Base-by-base conservation (phyloP, 2,888 invertebrate species). In the Hypsopygia costalis region DNA sequence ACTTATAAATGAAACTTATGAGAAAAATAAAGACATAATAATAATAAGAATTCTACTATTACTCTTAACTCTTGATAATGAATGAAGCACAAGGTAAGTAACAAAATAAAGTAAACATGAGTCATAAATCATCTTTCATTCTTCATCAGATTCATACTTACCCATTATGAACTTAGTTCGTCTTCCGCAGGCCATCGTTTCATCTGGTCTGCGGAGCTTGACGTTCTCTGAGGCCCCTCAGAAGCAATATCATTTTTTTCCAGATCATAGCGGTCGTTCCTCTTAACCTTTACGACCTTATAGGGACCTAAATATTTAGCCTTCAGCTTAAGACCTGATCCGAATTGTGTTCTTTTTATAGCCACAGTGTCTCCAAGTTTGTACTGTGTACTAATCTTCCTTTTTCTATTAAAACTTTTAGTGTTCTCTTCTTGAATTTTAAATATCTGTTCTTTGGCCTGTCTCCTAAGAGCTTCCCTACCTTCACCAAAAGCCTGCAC, bases 311-410 rank as follows among this genome's bases (percentile, higher is more conserved):
- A 27, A 36, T 34, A 58, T 37, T 53, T 56, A 1, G 49, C 41
- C 2, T 48, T 41, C 2, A 55, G 21, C 35, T 62, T 58, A 0
- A 36, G 6, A 0, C 45, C 55, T 28, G 36, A 34, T 0, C 35
- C 37, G 39, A 53, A 58, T 20, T 57, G 55, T 1, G 59, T 60
- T 4, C 49, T 39, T 20, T 56, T 52, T 12, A 61, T 58, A 9
- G 58, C 60, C 1, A 58, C 55, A 11, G 55, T 11, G 34, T 59
- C 52, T 6, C 55, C 53, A 8, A 34, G 29, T 1, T 52, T 34
- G 31, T 58, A 58, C 1, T 33, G 5, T 1, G 12, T 20, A 16
- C 41, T 40, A 25, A 42, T 34, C 21, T 52, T 57, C 32, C 56
- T 43, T 9, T 46, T 55, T 10, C 34, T 52, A 40, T 55, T 49